Conservation (phyloP, 2,888 invertebrate genomes). For the Phymatocera aterrima region DNA sequence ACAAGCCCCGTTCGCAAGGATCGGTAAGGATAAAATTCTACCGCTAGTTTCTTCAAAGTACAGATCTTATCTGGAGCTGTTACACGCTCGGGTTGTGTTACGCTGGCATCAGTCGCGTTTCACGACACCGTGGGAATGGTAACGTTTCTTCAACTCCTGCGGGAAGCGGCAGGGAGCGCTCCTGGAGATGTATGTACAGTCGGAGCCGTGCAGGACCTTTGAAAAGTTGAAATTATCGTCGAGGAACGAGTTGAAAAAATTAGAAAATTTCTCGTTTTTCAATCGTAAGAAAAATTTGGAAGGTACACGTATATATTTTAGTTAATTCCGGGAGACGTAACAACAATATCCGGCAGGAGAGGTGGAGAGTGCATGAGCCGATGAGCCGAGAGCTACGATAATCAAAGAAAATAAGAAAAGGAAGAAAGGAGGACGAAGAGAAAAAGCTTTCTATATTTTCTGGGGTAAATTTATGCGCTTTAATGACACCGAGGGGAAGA, state of each 20-base stretch:
- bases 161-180: background rate
- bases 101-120: conserved; percentile 45
- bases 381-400: no score
- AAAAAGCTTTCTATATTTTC: background rate
- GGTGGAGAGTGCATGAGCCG: no score
- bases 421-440: background rate
- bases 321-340: no score
- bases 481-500: background rate
- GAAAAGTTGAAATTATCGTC: no score
- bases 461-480: background rate
- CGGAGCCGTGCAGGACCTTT: no score
- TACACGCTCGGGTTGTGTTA: conserved; percentile 45
- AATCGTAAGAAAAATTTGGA: no score
- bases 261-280: no score
- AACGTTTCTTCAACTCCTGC: conserved; percentile 26
- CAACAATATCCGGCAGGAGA: no score
- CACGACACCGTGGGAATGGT: conserved; percentile 46
- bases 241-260: no score
- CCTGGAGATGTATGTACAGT: no score
- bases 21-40: conserved; percentile 36
- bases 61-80: conserved; percentile 43
- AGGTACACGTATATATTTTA: no score
- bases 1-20: background rate
- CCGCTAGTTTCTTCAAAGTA: conserved; percentile 43
- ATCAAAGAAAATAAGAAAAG: background rate